phyloP scores from a whole-genome alignment of 1,140 invertebrate species.

The Paramacrobiotus metropolitanus region DNA sequence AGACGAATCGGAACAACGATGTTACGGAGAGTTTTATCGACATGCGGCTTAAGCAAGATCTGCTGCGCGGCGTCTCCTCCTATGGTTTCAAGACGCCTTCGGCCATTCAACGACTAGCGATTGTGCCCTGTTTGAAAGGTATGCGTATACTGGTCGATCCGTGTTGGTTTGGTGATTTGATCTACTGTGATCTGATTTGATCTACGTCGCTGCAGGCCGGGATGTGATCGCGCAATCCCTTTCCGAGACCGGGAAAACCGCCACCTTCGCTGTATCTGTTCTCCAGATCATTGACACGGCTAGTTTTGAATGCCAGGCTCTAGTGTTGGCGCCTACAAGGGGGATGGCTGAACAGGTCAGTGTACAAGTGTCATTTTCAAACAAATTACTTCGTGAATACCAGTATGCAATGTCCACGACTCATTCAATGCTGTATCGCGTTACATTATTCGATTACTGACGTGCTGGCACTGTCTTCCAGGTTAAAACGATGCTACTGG shows the following conservation, averaged over 20 bases:
- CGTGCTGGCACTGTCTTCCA: too few relatives aligned
- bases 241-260: conserved; percentile 95
- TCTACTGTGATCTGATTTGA: background rate
- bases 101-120: conserved; percentile 95
- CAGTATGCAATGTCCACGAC: too few relatives aligned
- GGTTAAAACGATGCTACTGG: conserved; percentile 78
- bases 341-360: conserved; percentile 84
- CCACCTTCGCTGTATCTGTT: conserved; percentile 96
- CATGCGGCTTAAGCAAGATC: conserved; percentile 82
- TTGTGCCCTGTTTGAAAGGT: conserved; percentile 72
- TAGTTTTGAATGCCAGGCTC: conserved; percentile 71
- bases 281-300: conserved; percentile 84
- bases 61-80: conserved; percentile 90
- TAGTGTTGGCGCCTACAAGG: conserved; percentile 89
- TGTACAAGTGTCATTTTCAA: conserved; percentile 6
- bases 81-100: conserved; percentile 99
- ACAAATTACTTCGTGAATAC: conserved; percentile 5
- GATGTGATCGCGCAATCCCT: conserved; percentile 99
- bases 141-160: background rate
- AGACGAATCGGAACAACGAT: conserved; percentile 31
- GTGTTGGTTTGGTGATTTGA: background rate
- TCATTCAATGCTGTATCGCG: too few relatives aligned
- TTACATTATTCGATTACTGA: too few relatives aligned
- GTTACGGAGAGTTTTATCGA: conserved; percentile 94
- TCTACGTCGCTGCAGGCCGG: conserved; percentile 36